Conservation (phyloP, 2,797 vertebrate genomes). For the Takifugu ocellatus region DNA sequence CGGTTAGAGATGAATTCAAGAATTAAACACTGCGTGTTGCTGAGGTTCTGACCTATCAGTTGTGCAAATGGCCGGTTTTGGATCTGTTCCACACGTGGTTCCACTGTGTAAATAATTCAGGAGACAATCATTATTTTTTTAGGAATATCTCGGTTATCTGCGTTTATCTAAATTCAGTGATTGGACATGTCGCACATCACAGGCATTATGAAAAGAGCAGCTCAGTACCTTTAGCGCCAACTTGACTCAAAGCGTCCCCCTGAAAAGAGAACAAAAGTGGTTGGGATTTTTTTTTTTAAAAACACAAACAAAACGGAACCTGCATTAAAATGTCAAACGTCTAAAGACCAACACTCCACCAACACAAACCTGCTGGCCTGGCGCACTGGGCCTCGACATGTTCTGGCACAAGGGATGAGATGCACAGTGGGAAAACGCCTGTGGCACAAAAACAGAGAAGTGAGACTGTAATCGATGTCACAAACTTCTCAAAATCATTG, state of each 20-base stretch:
- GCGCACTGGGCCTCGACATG: slow-evolving; percentile 4
- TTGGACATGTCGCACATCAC: neutral
- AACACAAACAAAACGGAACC: no score
- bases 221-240: slow-evolving; percentile 34
- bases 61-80: slow-evolving; percentile 57
- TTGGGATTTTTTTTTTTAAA: neutral
- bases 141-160: neutral
- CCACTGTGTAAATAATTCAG: neutral
- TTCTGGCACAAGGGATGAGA: slow-evolving; percentile 23
- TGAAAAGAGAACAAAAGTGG: slow-evolving; percentile 23
- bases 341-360: no score
- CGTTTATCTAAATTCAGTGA: neutral
- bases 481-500: no score
- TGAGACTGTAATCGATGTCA: neutral
- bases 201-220: neutral
- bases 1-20: neutral
- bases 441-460: neutral
- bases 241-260: slow-evolving; percentile 16
- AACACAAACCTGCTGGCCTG: slow-evolving; percentile 21
- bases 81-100: neutral
- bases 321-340: no score
- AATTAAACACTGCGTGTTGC: neutral
- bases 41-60: slow-evolving; percentile 46
- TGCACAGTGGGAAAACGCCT: slow-evolving; percentile 19
- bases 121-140: no score